Evolutionary conservation across 2,797 vertebrate genomes (phyloP), one percentile per base, ranked within the genome.

Genomic region (Falco rusticolus): DNA sequence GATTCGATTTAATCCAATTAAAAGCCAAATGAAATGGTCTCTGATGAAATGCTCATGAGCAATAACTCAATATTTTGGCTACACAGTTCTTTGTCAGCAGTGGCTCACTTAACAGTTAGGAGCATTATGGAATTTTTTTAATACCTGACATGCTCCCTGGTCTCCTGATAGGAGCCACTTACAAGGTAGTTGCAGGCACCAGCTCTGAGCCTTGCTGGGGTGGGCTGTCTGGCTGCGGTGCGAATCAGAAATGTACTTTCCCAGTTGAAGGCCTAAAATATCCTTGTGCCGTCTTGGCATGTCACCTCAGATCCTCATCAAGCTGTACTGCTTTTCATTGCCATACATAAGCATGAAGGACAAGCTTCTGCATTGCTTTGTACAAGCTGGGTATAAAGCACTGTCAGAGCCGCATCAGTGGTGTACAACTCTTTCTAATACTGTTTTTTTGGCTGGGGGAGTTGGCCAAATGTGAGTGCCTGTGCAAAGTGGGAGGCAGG

Each of bases 1-100:
- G 84, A 90, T 91, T 77, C 86, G 28, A 70, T 90, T 64, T 84
- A 39, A 76, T 81, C 43, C 76, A 90, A 87, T 92, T 85, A 81
- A 87, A 89, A 74, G 45, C 29, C 54, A 59, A 66, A 69, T 83
- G 24, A 91, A 96, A 83, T 65, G 16, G 29, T 82, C 28, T 82
- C 71, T 66, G 53, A 74, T 89, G 64, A 89, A 91, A 80, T 75
- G 68, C 45, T 57, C 17, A 63, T 85, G 53, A 77, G 39, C 43
- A 76, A 77, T 48, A 63, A 5, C 39, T 74, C 79, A 21, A 0
- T 68, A 77, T 91, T 93, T 89, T 15, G 11, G 41, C 45, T 80
- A 77, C 75, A 7, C 15, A 48, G 47, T 56, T 94, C 50, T 85
- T 60, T 60, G 20, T 63, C 28, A 70, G 75, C 64, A 86, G 13